phyloP scores from a whole-genome alignment of 2,888 invertebrate species.

The Sarcophaga caerulescens region DNA sequence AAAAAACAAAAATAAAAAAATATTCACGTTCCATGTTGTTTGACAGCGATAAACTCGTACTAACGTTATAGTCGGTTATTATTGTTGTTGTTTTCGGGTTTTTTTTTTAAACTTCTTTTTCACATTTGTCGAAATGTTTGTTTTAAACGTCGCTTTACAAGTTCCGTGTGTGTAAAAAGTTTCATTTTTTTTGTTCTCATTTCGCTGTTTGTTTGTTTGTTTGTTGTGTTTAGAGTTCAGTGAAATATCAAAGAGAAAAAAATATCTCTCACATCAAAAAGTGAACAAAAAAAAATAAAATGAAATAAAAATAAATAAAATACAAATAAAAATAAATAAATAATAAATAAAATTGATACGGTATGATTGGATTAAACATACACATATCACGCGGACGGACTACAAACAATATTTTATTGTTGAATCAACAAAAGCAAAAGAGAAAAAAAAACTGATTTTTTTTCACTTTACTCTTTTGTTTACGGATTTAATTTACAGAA shows the following conservation, averaged over 20 bases:
- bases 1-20: slow-evolving; percentile 15
- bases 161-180: slow-evolving; percentile 49
- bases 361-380: slow-evolving; percentile 52
- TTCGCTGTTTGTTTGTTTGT: slow-evolving; percentile 2
- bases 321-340: slow-evolving; percentile 2
- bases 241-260: slow-evolving; percentile 10
- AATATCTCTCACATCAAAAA: slow-evolving; percentile 7
- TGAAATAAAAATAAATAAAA: background rate
- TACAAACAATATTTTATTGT: background rate
- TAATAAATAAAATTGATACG: slow-evolving; percentile 52
- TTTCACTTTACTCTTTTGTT: slow-evolving; percentile 5
- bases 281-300: slow-evolving; percentile 34
- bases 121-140: slow-evolving; percentile 15
- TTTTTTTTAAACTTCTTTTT: slow-evolving; percentile 9
- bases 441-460: background rate
- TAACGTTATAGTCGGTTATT: slow-evolving; percentile 47
- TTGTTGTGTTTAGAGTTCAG: slow-evolving; percentile 35
- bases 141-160: slow-evolving; percentile 59
- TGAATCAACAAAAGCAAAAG: background rate
- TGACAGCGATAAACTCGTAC: slow-evolving; percentile 64
- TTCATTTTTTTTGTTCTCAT: slow-evolving; percentile 6
- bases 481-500: slow-evolving; percentile 17
- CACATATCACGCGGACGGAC: slow-evolving; percentile 1
- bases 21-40: slow-evolving; percentile 54
- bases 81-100: slow-evolving; percentile 28